Evolutionary conservation across 1,140 invertebrate species (phyloP).

Genomic region (Chironomus striatipennis): DNA sequence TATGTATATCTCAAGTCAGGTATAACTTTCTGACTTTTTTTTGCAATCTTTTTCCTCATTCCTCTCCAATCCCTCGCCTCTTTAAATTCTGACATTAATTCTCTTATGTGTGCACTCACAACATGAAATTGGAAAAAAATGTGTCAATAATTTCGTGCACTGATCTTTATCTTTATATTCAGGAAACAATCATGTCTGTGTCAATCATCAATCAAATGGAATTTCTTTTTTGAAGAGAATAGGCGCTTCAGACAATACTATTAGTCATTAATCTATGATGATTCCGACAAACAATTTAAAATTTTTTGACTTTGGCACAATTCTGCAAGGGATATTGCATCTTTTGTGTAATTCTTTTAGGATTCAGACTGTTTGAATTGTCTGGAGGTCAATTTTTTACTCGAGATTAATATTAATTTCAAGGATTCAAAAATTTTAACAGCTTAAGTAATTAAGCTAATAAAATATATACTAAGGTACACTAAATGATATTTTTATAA

Average conservation of each 20-base stretch:
- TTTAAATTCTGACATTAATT: too few species aligned
- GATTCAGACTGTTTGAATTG: too few species aligned
- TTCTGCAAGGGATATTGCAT: too few species aligned
- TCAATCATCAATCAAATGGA: conserved; percentile 20
- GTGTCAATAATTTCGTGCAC: conserved; percentile 4
- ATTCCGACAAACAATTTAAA: background rate
- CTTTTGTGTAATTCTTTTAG: too few species aligned
- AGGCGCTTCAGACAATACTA: too few species aligned
- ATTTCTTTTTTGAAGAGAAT: background rate
- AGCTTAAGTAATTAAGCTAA: too few species aligned
- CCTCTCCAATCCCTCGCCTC: background rate
- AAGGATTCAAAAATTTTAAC: too few species aligned
- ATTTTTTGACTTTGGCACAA: background rate
- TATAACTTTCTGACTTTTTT: conserved; percentile 9
- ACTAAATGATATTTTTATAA: too few species aligned
- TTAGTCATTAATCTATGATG: background rate
- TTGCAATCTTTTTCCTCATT: background rate
- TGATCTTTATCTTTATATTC: background rate
- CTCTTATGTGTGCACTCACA: too few species aligned
- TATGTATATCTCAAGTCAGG: background rate
- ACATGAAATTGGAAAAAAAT: background rate
- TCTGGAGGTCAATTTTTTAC: too few species aligned
- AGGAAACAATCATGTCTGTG: conserved; percentile 20
- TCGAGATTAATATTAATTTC: too few species aligned
- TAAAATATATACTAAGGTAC: too few species aligned